Percentiles rank a stretch among this genome's conserved stretches.
Conservation (phyloP, 1,140 invertebrate species). For the Augochlora pura region DNA sequence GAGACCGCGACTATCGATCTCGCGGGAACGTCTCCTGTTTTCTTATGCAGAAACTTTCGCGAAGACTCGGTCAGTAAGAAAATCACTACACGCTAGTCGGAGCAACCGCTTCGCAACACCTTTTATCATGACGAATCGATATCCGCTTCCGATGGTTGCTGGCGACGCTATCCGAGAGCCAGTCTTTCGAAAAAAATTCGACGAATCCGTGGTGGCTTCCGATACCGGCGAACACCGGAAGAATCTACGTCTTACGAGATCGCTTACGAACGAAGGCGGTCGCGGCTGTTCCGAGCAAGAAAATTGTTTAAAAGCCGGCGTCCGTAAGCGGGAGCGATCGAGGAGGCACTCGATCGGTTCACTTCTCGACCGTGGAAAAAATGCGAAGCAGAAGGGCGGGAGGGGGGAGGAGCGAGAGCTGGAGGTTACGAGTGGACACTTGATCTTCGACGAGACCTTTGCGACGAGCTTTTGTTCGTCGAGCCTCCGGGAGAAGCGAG, state of each 20-base stretch:
- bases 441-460: constrained; percentile 21
- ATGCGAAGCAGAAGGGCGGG: not conserved
- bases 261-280: not conserved
- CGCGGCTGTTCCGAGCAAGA: constrained; percentile 25
- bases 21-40: not conserved
- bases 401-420: too few species aligned
- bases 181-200: too few species aligned
- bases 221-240: too few species aligned
- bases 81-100: not conserved
- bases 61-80: not conserved
- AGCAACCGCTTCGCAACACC: not conserved
- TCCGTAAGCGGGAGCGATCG: constrained; percentile 24
- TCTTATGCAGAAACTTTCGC: constrained; percentile 10
- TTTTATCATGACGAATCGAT: not conserved
- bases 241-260: too few species aligned
- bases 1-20: constrained; percentile 21
- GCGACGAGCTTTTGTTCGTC: constrained; percentile 12
- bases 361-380: constrained; percentile 13
- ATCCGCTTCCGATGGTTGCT: too few species aligned
- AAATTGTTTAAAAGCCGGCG: constrained; percentile 46
- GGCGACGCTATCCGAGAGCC: not conserved
- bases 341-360: constrained; percentile 20
- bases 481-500: not conserved
- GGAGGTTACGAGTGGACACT: constrained; percentile 21
- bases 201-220: too few species aligned